phyloP scores from a whole-genome alignment of 2,113 vertebrate species.

The Elachura formosa region DNA sequence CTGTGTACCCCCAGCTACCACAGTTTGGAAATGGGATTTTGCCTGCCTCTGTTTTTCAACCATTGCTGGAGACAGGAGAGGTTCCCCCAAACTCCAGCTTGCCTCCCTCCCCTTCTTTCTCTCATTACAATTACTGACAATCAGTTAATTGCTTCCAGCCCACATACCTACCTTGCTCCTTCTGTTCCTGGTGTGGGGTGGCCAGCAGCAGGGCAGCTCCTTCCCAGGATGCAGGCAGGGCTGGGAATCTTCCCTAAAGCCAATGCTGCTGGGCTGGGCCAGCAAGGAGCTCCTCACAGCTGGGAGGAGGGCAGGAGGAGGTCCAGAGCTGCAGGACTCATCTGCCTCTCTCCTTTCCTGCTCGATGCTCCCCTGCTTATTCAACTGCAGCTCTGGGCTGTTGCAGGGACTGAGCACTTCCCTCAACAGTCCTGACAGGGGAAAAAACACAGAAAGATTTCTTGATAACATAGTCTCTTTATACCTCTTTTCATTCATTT shows the following conservation, averaged over 20 bases:
- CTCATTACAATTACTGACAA: background rate
- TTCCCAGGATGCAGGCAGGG: background rate
- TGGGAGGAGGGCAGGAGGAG: background rate
- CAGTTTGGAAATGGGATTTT: background rate
- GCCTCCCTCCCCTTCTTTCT: background rate
- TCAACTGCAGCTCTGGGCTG: background rate
- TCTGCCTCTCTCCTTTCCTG: background rate
- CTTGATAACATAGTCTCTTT: background rate
- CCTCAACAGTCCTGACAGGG: background rate
- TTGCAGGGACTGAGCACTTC: background rate
- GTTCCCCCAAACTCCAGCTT: background rate
- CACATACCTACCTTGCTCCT: background rate
- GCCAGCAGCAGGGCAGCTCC: background rate
- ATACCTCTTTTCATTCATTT: constrained; percentile 33
- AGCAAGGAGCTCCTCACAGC: background rate
- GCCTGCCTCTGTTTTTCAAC: background rate
- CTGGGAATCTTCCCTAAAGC: background rate
- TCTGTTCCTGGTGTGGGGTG: background rate
- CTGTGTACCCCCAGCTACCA: background rate
- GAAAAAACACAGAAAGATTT: background rate
- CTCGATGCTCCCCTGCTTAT: background rate
- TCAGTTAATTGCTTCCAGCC: background rate
- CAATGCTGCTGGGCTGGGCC: background rate
- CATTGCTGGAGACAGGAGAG: background rate
- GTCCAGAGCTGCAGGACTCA: background rate